A percentile compares a stretch with the other conserved stretches of the same genome.
These are phyloP conservation scores for Dermochelys coriacea DNA, from an alignment of 2,797 vertebrate genomes.

Conservation along the genomic window DNA sequence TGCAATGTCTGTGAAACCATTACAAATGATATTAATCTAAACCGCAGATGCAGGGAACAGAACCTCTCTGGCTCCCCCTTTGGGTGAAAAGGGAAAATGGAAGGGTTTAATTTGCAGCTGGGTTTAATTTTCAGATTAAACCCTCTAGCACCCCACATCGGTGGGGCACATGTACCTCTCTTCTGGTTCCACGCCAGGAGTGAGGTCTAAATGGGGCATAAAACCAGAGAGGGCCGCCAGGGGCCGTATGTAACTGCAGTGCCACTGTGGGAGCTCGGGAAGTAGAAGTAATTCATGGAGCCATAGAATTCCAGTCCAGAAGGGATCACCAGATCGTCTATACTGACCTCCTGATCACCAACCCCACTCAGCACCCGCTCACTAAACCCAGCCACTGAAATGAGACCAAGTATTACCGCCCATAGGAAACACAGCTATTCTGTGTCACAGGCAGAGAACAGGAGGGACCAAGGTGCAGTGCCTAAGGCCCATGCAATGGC, in stretches of 20 bases:
- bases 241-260: not conserved
- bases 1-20: not conserved
- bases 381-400: not conserved
- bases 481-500: not conserved
- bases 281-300: not conserved
- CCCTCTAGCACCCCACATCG: not conserved
- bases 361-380: not conserved
- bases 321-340: not conserved
- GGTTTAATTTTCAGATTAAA: fast-evolving
- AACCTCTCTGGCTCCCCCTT: not conserved
- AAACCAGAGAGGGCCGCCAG: not conserved
- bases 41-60: not conserved
- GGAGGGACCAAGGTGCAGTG: not conserved
- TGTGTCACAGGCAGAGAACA: not conserved
- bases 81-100: not conserved
- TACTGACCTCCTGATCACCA: not conserved
- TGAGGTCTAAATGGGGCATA: not conserved
- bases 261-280: not conserved
- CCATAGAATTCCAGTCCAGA: not conserved
- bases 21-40: not conserved
- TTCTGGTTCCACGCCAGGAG: not conserved
- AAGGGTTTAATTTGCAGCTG: not conserved
- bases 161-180: not conserved
- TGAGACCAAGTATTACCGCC: not conserved
- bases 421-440: not conserved